Evolutionary conservation across 2,888 invertebrate species (phyloP), one percentile per base, ranked within the genome.

Genomic region (Volucella inanis): DNA sequence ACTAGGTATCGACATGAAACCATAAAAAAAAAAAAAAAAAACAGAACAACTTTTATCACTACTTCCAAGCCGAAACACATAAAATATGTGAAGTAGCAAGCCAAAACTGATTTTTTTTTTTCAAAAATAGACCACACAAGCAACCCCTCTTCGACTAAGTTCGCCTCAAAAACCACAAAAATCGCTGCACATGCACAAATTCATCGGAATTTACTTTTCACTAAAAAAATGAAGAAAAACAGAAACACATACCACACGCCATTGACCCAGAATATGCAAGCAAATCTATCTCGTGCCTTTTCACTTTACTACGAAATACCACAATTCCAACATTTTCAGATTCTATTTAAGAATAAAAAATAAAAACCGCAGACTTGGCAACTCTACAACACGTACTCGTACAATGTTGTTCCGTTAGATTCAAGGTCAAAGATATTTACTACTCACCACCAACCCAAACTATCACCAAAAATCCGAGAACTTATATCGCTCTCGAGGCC

Each of bases 201-300:
- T 76, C 67, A 1, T 43, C 52, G 67, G 76, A 76, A 76, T 61
- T 68, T 76, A 10, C 59, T 67, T 67, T 68, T 14, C 31, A 6
- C 47, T 15, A 41, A 52, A 41, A 49, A 49, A 65, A 75, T 3
- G 10, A 43, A 14, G n/a, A 6, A 18, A 52, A 52, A 65, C 18
- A 18, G 18, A 50, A 9, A 52, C 31, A 59, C n/a, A 55, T 38
- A 38, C 38, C 22, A 38, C 54, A 77, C 59, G 77, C 68, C 68
- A 77, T 61, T 70, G 77, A 77, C 77, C 77, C 62, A 77, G 61
- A 75, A 75, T 65, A 50, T 43, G n/a, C 47, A 61, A 54, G 47
- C 77, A 54, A 77, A 68, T 77, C 62, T 61, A 77, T 77, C 77
- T 62, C 68, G 45, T 76, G 67, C 31, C 49, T 11, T 11, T 41